Base-by-base conservation (phyloP, 2,888 invertebrate genomes). In the Drosophila austrosaltans region DNA sequence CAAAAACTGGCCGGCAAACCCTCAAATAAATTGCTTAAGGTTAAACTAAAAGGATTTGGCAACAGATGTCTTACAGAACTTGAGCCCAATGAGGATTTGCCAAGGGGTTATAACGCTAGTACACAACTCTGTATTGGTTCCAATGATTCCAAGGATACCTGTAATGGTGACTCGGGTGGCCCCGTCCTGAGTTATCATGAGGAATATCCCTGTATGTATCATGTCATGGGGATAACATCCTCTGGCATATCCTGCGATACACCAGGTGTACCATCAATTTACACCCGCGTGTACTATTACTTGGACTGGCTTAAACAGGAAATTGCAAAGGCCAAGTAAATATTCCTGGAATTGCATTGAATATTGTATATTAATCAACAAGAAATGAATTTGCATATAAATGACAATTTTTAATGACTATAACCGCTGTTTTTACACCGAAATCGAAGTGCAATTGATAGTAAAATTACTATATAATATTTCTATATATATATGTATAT, bases 11-110 rank as follows among this genome's bases (percentile, higher is more conserved):
- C 89, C 60, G 82, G 89, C 28, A 59, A 54, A 1, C 82, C 90
- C 44, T 90, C 91, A 53, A 91, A 87, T 12, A 90, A 92, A 73
- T 85, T 95, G 63, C 82, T 93, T 7, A 94, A 94, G 87, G 94
- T 94, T 0, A 92, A 91, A 2, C 84, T 95, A 10, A 90, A 91
- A 1, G 87, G 92, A 7, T 93, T 93, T 44, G 48, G 86, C 0
- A 76, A 85, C 1, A 64, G 60, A 0, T 90, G 90, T 36, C 36
- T 72, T 0, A 56, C 60, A 4, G 57, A 74, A 3, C 69, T 65
- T 0, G 78, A 83, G 7, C 20, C 72, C 0, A 48, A 60, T 12
- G 79, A 78, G 0, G 77, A 72, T 32, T 54, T 90, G 6, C 81
- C 87, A 10, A 40, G 63, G 5, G 90, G 90, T 2, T 79, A 78